Conservation (phyloP, 1,140 invertebrate genomes). For the Gonioctena quinquepunctata region DNA sequence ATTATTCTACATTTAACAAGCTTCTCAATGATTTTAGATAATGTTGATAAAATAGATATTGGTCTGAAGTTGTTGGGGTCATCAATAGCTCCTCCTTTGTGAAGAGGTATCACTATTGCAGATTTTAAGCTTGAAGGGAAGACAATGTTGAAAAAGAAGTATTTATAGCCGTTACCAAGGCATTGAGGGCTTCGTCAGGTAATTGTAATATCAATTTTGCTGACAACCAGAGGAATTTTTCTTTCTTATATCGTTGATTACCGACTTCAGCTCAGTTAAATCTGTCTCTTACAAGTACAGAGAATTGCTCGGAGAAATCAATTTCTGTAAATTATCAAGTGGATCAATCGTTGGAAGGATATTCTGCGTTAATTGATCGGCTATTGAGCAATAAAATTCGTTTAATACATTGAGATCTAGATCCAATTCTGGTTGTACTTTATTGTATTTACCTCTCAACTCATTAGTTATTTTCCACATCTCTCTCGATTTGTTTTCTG, state of each 20-base stretch:
- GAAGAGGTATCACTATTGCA: background rate
- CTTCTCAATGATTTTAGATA: conserved; percentile 12
- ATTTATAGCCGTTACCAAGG: background rate
- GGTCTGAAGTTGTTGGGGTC: conserved; percentile 6
- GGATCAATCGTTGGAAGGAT: background rate
- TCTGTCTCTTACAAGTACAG: background rate
- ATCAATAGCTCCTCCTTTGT: background rate
- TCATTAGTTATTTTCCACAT: background rate
- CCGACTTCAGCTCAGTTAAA: background rate
- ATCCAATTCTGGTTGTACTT: background rate
- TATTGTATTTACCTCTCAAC: background rate
- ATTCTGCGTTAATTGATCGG: background rate
- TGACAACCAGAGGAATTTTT: background rate
- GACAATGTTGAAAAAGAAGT: background rate
- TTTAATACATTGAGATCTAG: background rate
- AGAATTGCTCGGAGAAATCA: background rate
- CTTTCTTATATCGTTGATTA: background rate
- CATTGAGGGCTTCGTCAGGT: background rate
- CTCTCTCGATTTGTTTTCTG: background rate
- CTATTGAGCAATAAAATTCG: background rate
- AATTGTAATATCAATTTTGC: background rate
- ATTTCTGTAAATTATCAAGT: background rate
- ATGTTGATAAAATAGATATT: background rate
- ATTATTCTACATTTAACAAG: background rate
- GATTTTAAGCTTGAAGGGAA: background rate